Conservation (phyloP, 2,113 vertebrate species). For the Uria aalge region DNA sequence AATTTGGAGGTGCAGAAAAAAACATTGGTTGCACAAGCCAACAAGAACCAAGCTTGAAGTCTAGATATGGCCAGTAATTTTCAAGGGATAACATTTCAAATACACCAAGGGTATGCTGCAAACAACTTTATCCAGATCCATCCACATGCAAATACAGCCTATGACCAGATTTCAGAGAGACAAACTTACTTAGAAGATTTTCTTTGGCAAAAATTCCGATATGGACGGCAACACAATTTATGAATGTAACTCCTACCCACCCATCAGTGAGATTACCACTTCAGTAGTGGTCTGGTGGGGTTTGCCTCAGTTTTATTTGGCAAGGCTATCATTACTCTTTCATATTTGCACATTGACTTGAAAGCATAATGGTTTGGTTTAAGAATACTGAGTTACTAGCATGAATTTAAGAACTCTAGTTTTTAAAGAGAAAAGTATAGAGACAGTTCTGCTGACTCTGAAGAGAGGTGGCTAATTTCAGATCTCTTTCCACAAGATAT, state of each 20-base stretch:
- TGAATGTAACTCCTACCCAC: background rate
- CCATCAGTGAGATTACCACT: background rate
- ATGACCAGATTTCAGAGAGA: background rate
- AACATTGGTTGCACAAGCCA: background rate
- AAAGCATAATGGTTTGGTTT: background rate
- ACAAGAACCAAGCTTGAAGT: background rate
- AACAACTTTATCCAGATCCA: background rate
- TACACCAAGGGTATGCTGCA: background rate
- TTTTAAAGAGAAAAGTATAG: background rate
- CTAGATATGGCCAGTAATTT: background rate
- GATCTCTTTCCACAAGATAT: background rate
- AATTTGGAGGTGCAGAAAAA: background rate
- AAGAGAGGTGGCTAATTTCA: background rate
- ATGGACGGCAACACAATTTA: background rate
- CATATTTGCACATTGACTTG: background rate
- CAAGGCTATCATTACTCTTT: background rate
- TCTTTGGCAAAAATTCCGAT: background rate
- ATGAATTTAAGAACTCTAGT: background rate
- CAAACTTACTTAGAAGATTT: background rate
- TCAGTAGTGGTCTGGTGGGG: background rate
- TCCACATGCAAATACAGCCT: background rate
- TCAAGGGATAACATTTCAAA: background rate
- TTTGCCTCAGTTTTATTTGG: background rate
- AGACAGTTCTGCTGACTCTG: background rate
- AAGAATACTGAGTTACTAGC: background rate